Conservation (phyloP, 2,113 vertebrate genomes). For the Malaclemys terrapin region DNA sequence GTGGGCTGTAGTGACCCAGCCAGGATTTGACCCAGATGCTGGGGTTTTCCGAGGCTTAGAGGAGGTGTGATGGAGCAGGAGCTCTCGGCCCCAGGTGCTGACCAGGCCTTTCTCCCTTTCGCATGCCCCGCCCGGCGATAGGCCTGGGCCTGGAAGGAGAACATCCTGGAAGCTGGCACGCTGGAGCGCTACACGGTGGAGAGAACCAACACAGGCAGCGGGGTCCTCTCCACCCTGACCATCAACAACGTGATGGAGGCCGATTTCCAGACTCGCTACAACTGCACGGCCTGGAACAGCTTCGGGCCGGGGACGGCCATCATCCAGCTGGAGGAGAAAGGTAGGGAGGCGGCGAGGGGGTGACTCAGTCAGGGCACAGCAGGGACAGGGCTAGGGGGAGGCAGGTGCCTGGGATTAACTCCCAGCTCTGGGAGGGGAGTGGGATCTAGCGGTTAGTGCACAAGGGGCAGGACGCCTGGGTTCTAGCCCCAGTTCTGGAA, state of each 20-base stretch:
- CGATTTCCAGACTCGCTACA: constrained; percentile 95
- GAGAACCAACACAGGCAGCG: constrained; percentile 86
- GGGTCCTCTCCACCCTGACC: constrained; percentile 93
- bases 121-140: constrained; percentile 10
- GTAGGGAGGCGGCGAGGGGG: constrained; percentile 59
- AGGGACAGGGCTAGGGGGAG: neutral
- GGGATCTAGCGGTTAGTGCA: rapidly evolving
- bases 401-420: neutral
- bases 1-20: neutral
- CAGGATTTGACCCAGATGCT: neutral
- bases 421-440: rapidly evolving
- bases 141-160: constrained; percentile 99
- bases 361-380: rapidly evolving
- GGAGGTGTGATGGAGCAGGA: neutral
- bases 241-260: constrained; percentile 96
- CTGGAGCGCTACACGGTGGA: constrained; percentile 95
- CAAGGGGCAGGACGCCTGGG: neutral
- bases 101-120: too few species aligned
- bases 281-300: constrained; percentile 96
- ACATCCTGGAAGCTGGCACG: constrained; percentile 92
- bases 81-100: too few species aligned
- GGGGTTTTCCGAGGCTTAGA: neutral
- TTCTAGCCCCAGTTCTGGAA: neutral
- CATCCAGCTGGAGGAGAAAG: constrained; percentile 90
- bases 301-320: constrained; percentile 95